Evolutionary conservation across 2,797 vertebrate genomes (phyloP).

Genomic region (Mus minutoides): DNA sequence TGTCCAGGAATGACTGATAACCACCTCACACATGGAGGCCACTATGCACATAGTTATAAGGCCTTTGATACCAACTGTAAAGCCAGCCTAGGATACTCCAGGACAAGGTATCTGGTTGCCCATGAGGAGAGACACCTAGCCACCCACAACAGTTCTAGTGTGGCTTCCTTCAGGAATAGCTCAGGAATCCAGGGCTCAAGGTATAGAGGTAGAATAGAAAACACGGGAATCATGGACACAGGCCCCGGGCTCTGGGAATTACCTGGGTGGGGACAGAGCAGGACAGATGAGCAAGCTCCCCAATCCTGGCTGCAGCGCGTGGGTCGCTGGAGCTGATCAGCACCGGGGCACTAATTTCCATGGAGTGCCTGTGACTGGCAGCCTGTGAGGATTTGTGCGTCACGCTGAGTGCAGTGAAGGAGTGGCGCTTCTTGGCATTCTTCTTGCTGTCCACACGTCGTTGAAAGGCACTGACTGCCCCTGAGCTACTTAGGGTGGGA

Average conservation of each 20-base stretch:
- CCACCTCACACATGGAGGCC: neutral
- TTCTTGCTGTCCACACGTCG: conserved; percentile 95
- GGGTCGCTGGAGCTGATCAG: conserved; percentile 99
- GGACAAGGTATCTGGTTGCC: too few relatives aligned
- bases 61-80: neutral
- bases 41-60: too few relatives aligned
- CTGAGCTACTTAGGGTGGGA: conserved; percentile 87
- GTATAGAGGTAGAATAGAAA: neutral
- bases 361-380: conserved; percentile 96
- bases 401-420: conserved; percentile 97
- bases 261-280: conserved; percentile 91
- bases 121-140: neutral
- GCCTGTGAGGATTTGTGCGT: conserved; percentile 95
- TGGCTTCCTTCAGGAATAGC: neutral
- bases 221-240: neutral
- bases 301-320: conserved; percentile 94
- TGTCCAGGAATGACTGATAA: neutral
- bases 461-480: conserved; percentile 88
- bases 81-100: too few relatives aligned
- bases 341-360: conserved; percentile 98
- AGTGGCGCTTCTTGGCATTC: conserved; percentile 98
- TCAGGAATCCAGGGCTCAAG: neutral
- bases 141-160: neutral
- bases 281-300: conserved; percentile 90
- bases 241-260: neutral